Base-by-base conservation (phyloP, 2,888 invertebrate genomes). In the Spilarctia lutea region DNA sequence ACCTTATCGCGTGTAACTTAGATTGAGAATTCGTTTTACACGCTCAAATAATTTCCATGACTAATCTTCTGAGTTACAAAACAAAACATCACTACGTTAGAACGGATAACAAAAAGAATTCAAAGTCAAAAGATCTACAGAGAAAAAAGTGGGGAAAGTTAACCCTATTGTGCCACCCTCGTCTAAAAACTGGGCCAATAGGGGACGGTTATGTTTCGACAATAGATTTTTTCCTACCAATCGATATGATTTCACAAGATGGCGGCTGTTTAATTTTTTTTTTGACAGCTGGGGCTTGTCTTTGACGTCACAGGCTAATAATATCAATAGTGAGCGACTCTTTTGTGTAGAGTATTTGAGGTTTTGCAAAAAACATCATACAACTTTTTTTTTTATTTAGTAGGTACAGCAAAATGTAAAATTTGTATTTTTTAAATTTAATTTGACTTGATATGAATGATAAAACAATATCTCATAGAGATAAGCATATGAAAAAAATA, bases 181-280 rank as follows among this genome's bases (percentile, higher is more conserved):
- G 86, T 90, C 88, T 91, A 91, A 93, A 93, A 95, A 94, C 89
- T 95, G 93, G 95, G 94, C 95, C 95, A 95, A 95, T 95, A 83
- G 87, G 94, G 92, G 89, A 91, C 86, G 90, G 85, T 88, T 91
- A 90, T 89, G 84, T 87, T 84, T 80, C 83, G 83, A 93, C 94
- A 93, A 94, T 93, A 89, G 94, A 93, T 93, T 94, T 94, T 94
- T 94, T 94, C 89, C 90, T 90, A 89, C 94, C 94, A 95, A 95
- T 95, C 94, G 92, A 94, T 95, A 92, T 85, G 87, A 89, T 90
- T 89, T 90, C 86, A 91, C 94, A 95, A 95, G 92, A 96, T 96
- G 95, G 95, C 94, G 86, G 76, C 78, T 76, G 78, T 84, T 82
- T 82, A 79, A 82, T 88, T 85, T 82, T 81, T 87, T 87, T 82